Conservation (phyloP, 2,888 invertebrate species). For the Cerceris ruficornis region DNA sequence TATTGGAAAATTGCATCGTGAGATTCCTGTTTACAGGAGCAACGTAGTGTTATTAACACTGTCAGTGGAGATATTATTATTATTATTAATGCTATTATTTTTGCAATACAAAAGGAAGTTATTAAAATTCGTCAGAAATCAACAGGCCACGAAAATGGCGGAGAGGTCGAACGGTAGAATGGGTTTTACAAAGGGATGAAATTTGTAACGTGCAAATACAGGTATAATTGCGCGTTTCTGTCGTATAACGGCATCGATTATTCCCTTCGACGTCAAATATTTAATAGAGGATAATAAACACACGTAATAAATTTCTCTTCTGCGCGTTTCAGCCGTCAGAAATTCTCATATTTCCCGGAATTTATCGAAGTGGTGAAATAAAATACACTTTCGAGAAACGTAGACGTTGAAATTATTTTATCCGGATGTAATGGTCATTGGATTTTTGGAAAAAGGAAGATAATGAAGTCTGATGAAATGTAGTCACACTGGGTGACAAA, state of each 20-base stretch:
- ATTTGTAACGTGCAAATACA: not conserved
- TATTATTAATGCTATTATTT: too few species aligned
- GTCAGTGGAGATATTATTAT: too few species aligned
- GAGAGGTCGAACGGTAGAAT: too few species aligned
- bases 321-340: not conserved
- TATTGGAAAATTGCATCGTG: not conserved
- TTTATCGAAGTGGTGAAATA: too few species aligned
- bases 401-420: not conserved
- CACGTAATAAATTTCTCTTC: not conserved
- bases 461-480: not conserved
- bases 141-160: too few species aligned
- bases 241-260: not conserved
- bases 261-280: conserved; percentile 21
- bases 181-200: not conserved
- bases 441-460: not conserved
- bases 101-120: too few species aligned
- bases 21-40: not conserved
- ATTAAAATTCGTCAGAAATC: too few species aligned
- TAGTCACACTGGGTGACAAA: too few species aligned
- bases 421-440: not conserved
- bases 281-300: conserved; percentile 27
- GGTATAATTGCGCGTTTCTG: not conserved
- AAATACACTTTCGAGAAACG: not conserved
- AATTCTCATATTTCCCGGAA: not conserved
- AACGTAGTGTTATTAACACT: too few species aligned